Conservation (phyloP, 2,888 invertebrate species). For the Hypolimnas misippus region DNA sequence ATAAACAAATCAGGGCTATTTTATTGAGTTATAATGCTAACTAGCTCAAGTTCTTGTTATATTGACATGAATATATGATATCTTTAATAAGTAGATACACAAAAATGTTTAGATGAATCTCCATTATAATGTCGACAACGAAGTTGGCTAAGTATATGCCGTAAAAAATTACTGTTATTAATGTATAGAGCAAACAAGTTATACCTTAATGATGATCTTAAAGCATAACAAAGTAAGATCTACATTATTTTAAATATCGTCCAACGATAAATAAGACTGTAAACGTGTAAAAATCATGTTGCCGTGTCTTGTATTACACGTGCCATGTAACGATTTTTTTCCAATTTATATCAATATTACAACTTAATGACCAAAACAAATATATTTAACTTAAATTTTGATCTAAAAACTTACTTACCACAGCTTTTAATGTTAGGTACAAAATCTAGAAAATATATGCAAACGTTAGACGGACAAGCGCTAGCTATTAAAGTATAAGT, state of each 20-base stretch:
- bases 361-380: slow-evolving; percentile 25
- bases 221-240: not conserved
- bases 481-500: slow-evolving; percentile 21
- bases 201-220: not conserved
- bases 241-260: not conserved
- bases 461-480: slow-evolving; percentile 13
- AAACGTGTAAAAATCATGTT: slow-evolving; percentile 16
- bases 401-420: slow-evolving; percentile 42
- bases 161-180: not conserved
- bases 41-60: not conserved
- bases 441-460: slow-evolving; percentile 35
- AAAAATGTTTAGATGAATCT: slow-evolving; percentile 2
- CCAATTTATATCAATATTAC: slow-evolving; percentile 14
- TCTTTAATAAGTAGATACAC: not conserved
- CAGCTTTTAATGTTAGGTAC: slow-evolving; percentile 22
- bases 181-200: not conserved
- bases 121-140: slow-evolving; percentile 3
- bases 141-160: not conserved
- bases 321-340: slow-evolving; percentile 38
- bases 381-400: slow-evolving; percentile 28
- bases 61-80: not conserved
- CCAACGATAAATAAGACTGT: not conserved
- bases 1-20: no score
- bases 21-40: no score
- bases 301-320: slow-evolving; percentile 39